These are phyloP conservation scores for Polymixis lichenea DNA, from an alignment of 2,888 invertebrate genomes.

Conservation along the genomic window DNA sequence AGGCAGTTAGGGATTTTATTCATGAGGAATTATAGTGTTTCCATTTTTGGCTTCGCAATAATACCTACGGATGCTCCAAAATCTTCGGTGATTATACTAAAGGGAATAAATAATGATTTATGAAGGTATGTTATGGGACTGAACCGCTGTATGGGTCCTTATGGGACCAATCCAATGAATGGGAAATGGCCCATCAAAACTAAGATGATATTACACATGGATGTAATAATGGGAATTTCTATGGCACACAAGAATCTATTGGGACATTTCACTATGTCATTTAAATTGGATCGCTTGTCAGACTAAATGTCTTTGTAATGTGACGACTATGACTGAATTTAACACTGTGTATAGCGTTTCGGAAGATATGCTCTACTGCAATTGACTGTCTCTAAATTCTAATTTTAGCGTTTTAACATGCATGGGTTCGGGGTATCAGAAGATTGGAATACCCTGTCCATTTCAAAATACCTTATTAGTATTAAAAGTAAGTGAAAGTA, in stretches of 20 bases:
- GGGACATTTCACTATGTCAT: constrained; percentile 24
- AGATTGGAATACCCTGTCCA: background rate
- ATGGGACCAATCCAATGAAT: constrained; percentile 43
- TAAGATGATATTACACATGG: constrained; percentile 34
- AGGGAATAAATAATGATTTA: constrained; percentile 38
- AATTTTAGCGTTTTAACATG: background rate
- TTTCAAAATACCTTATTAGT: background rate
- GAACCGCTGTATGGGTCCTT: background rate
- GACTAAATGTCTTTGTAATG: constrained; percentile 6
- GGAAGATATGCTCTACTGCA: background rate
- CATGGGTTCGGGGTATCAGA: background rate
- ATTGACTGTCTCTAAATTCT: background rate
- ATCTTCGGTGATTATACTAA: background rate
- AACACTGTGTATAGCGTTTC: background rate
- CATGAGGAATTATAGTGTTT: background rate
- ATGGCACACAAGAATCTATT: constrained; percentile 13
- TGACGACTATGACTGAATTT: constrained; percentile 6
- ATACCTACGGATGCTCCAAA: background rate
- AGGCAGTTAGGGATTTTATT: background rate
- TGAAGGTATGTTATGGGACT: constrained; percentile 21
- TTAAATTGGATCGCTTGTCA: constrained; percentile 46
- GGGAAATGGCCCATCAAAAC: constrained; percentile 36
- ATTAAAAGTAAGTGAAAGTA: background rate
- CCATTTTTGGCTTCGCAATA: background rate
- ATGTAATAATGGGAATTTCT: constrained; percentile 28